These are phyloP conservation scores for Euwallacea similis DNA, from an alignment of 1,140 invertebrate species.

Conservation along the genomic window DNA sequence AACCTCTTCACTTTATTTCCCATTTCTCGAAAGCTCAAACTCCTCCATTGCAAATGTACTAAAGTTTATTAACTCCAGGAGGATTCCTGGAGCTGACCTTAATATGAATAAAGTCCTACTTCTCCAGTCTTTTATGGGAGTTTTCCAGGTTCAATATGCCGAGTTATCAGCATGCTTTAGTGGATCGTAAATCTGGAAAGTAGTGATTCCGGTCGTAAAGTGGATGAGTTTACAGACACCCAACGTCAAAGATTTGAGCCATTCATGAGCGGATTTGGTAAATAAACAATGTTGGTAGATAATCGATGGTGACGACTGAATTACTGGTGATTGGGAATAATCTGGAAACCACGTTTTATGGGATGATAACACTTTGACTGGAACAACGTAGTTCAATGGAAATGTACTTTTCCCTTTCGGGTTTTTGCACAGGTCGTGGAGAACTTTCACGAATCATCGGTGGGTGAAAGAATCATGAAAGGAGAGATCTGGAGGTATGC, in stretches of 20 bases:
- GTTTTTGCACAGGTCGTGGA: too few species aligned
- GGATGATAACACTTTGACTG: too few species aligned
- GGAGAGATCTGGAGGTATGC: too few species aligned
- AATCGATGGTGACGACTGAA: too few species aligned
- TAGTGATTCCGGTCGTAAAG: slow-evolving; percentile 8
- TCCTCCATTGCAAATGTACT: not conserved
- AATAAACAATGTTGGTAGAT: not conserved
- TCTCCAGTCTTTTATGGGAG: not conserved
- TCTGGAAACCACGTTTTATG: too few species aligned
- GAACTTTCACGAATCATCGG: too few species aligned
- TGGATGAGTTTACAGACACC: not conserved
- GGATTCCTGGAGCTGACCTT: not conserved
- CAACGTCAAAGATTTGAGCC: not conserved
- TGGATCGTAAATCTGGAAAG: slow-evolving; percentile 6
- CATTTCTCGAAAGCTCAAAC: slow-evolving; percentile 1
- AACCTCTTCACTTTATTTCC: not conserved
- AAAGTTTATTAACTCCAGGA: not conserved
- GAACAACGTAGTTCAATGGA: too few species aligned
- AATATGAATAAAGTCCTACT: not conserved
- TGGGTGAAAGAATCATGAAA: too few species aligned
- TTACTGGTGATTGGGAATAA: too few species aligned
- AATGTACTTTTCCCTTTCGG: too few species aligned
- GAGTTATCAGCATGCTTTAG: slow-evolving; percentile 10
- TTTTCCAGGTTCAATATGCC: slow-evolving; percentile 3
- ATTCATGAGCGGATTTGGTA: not conserved